Evolutionary conservation across 2,113 vertebrate species (phyloP).

Genomic region (Pelusios castaneus): DNA sequence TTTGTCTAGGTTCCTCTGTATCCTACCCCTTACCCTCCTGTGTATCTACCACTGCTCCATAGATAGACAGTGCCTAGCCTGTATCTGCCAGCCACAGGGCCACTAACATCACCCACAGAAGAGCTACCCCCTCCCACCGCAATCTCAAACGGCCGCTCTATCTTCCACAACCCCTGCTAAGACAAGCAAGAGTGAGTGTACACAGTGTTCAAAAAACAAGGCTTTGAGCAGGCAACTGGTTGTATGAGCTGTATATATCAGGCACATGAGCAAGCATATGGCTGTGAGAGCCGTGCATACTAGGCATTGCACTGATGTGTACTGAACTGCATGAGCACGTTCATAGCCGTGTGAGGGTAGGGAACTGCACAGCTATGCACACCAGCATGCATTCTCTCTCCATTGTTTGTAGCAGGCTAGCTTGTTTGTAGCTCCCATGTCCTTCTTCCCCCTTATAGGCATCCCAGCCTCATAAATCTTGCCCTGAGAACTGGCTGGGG

Average conservation of each 20-base stretch:
- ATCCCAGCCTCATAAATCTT: constrained; percentile 15
- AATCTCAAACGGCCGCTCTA: not conserved
- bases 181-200: rapidly evolving
- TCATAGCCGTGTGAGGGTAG: not conserved
- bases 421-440: too few species aligned
- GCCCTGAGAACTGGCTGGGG: constrained; percentile 41
- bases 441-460: not conserved
- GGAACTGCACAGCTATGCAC: not conserved
- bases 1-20: too few species aligned
- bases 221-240: not conserved
- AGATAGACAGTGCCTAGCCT: rapidly evolving
- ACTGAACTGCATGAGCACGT: not conserved
- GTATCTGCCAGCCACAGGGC: not conserved
- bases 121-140: not conserved
- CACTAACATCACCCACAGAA: rapidly evolving
- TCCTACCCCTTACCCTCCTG: too few species aligned
- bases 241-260: not conserved
- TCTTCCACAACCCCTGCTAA: not conserved
- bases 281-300: not conserved
- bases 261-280: not conserved
- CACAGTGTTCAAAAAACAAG: not conserved
- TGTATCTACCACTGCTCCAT: not conserved
- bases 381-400: not conserved
- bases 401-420: not conserved
- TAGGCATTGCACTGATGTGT: not conserved